Base-by-base conservation (phyloP, 2,797 vertebrate genomes). In the Leuciscus waleckii region DNA sequence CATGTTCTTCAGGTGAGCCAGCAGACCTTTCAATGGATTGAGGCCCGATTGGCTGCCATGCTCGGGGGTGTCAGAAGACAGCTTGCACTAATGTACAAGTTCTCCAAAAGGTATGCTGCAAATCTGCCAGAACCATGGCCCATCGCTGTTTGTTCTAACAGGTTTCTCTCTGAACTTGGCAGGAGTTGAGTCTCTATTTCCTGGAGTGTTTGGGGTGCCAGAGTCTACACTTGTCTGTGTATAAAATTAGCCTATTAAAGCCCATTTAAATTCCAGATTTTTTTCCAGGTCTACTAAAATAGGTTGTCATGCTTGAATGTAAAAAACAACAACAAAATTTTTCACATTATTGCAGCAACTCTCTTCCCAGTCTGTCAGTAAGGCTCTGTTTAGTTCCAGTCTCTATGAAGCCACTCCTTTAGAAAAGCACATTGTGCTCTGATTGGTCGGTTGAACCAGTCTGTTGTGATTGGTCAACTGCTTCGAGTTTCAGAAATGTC, bases 81-180 rank as follows among this genome's bases (percentile, higher is more conserved):
- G 26, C 90, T 97, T 87, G 90, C 93, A 7, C 93, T 91, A 71
- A 90, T 96, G 83, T 97, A 94, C 92, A 93, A 88, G 83, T 94
- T 95, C 88, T 96, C 95, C 32, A 87, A 94, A 88, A 97, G 97
- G 97, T 98, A 93, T 71, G 63, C 35, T 80, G 63, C 17, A 85
- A 69, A 79, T 79, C 49, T 69, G n/a, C 14, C 1, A 16, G 9
- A 82, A 71, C 67, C 41, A 49, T 41, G 9, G 43, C 41, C 83
- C 21, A 61, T 39, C 16, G 35, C 9, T n/a, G n/a, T 67, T 68
- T 1, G 1, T 68, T 85, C 65, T 87, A 17, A 26, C 65, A 51
- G 13, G 65, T 69, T 7, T 29, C 79, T 70, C 35, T 26, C 43
- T 63, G 56, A 78, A 29, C 37, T 76, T 54, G 46, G 73, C 19